These are phyloP conservation scores for Lithophane ornitopus DNA, from an alignment of 2,888 invertebrate species.

Conservation along the genomic window DNA sequence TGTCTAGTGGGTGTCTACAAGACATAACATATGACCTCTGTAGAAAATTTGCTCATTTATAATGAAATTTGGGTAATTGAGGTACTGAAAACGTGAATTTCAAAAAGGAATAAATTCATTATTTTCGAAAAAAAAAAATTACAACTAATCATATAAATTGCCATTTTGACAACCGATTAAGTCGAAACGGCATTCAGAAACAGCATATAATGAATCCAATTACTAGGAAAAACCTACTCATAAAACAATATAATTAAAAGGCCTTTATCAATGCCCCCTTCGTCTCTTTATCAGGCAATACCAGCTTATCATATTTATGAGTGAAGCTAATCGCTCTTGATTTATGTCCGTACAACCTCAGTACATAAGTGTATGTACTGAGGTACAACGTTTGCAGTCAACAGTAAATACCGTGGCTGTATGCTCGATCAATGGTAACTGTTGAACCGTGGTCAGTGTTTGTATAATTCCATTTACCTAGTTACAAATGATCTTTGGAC, in stretches of 20 bases:
- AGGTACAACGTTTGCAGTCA: neutral
- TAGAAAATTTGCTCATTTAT: too few relatives aligned
- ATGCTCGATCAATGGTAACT: slow-evolving; percentile 11
- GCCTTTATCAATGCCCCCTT: slow-evolving; percentile 26
- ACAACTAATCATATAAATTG: neutral
- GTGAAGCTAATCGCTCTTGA: slow-evolving; percentile 12
- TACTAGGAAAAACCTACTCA: neutral
- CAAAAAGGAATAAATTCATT: too few relatives aligned
- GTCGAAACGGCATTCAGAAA: neutral
- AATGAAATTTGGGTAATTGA: too few relatives aligned
- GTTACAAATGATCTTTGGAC: slow-evolving; percentile 1
- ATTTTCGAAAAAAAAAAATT: too few relatives aligned
- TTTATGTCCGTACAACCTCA: slow-evolving; percentile 5
- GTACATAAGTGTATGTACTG: neutral
- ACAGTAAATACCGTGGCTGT: neutral
- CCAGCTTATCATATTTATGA: slow-evolving; percentile 39
- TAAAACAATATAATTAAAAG: neutral
- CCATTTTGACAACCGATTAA: neutral
- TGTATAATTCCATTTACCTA: neutral
- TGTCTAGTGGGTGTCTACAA: too few relatives aligned
- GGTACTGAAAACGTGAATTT: too few relatives aligned
- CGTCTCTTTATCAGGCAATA: slow-evolving; percentile 39
- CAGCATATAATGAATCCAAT: too few relatives aligned
- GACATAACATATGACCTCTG: too few relatives aligned
- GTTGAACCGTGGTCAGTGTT: slow-evolving; percentile 8